Evolutionary conservation across 2,113 vertebrate species (phyloP), one percentile per base, ranked within the genome.

Genomic region (Nyctereutes procyonoides): DNA sequence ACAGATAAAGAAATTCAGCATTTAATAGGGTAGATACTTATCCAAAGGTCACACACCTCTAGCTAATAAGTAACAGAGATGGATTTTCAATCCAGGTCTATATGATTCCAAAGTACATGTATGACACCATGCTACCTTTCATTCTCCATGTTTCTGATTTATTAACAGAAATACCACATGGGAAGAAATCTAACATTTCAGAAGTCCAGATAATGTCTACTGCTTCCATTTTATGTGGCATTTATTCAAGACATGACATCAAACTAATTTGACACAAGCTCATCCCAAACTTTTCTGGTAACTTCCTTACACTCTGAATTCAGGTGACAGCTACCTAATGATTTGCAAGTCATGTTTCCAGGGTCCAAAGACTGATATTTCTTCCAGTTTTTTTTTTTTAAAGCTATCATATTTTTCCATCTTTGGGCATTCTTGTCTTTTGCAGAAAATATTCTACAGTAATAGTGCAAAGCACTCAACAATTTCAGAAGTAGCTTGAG

Each of bases 31-130:
- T 88, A 92, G 38, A 65, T 13, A 96, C 15, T 88, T 77, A 92
- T 67, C 80, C 24, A 4, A 77, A 97, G 48, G 63, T 58, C 56
- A 73, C 28, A 77, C 8, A 55, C 30, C 71, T 92, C 90, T 96
- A 85, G 94, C 53, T 96, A 97, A 94, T 97, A 92, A 97, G 71
- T 97, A 95, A 97, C 90, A 82, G 84, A 95, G 88, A 67, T 93
- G n/a, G 2, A 82, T 95, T 97, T 88, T 56, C 84, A 97, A 51
- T 56, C 26, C 16, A 81, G 10, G 32, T 58, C 58, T 97, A 69
- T 85, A 93, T 89, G 90, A 94, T 20, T 96, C 87, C 87, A 97
- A 96, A 97, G 87, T 96, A 76, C 84, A 63, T 19, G 10, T 43
- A 74, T 90, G 43, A 93, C 5, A 94, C 8, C 12, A 65, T 86